phyloP scores from a whole-genome alignment of 2,888 invertebrate species.

The Tortrix viridana region DNA sequence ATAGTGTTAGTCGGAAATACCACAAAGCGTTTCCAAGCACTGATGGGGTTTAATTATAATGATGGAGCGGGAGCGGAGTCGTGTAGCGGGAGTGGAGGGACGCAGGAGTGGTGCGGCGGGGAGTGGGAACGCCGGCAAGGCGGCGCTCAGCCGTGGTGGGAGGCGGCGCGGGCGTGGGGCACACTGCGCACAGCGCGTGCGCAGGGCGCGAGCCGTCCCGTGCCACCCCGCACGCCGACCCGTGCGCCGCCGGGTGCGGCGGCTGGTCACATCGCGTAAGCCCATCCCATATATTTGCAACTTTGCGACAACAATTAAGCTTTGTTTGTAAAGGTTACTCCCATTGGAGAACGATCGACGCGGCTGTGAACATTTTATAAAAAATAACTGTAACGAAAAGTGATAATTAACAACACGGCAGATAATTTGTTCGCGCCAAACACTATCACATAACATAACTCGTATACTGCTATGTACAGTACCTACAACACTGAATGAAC shows the following conservation, averaged over 20 bases:
- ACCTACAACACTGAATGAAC: too few species aligned
- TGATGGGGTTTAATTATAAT: slow-evolving; percentile 44
- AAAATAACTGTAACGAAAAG: slow-evolving; percentile 63
- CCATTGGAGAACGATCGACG: slow-evolving; percentile 70
- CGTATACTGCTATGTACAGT: background rate
- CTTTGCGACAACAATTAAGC: slow-evolving; percentile 84
- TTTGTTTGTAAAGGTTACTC: slow-evolving; percentile 71
- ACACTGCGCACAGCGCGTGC: slow-evolving; percentile 49
- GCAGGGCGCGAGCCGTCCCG: slow-evolving; percentile 74
- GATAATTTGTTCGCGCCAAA: slow-evolving; percentile 23
- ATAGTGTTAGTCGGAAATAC: slow-evolving; percentile 62
- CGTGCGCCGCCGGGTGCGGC: slow-evolving; percentile 77
- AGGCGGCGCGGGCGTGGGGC: slow-evolving; percentile 75
- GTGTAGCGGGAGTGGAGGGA: slow-evolving; percentile 43
- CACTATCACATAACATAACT: background rate
- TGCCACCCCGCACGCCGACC: slow-evolving; percentile 74
- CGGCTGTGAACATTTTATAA: slow-evolving; percentile 82
- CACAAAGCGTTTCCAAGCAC: slow-evolving; percentile 75
- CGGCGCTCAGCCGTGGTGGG: slow-evolving; percentile 63
- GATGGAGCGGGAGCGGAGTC: slow-evolving; percentile 43
- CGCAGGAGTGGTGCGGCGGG: slow-evolving; percentile 42
- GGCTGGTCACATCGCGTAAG: slow-evolving; percentile 89
- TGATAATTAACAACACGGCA: slow-evolving; percentile 24
- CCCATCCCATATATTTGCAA: slow-evolving; percentile 87
- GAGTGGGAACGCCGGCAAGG: slow-evolving; percentile 45